phyloP scores from a whole-genome alignment of 2,113 vertebrate genomes.

The Parus major region DNA sequence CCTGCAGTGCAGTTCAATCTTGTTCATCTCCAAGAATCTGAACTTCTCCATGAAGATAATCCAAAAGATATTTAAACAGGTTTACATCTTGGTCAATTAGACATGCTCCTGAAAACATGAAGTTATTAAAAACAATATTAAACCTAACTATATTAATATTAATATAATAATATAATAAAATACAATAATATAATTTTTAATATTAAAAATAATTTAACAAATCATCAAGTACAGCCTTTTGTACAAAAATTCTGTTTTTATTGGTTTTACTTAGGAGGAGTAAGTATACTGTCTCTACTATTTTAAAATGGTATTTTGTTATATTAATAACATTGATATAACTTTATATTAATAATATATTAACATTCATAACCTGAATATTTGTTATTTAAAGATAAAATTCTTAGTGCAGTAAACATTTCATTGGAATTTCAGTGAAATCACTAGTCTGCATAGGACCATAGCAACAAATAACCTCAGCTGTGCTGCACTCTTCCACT shows the following conservation, averaged over 20 bases:
- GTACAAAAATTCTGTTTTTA: not conserved
- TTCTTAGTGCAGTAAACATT: not conserved
- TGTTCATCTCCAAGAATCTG: conserved; percentile 68
- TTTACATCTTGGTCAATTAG: conserved; percentile 75
- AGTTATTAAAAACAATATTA: not conserved
- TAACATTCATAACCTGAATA: not conserved
- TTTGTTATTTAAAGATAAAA: not conserved
- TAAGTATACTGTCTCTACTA: not conserved
- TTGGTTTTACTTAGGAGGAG: not conserved
- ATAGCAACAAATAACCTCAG: not conserved
- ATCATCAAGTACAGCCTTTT: not conserved
- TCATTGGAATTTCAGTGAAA: not conserved
- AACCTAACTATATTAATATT: no score
- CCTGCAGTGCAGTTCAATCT: conserved; percentile 66
- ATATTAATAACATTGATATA: no score
- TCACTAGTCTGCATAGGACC: not conserved
- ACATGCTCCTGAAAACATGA: conserved; percentile 71
- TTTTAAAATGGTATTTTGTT: not conserved
- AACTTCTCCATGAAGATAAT: conserved; percentile 80
- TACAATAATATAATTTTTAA: no score
- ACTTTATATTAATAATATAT: no score
- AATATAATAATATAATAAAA: no score
- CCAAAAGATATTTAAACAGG: conserved; percentile 78
- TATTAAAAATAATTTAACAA: not conserved
- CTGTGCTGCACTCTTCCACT: not conserved